Percentiles rank a stretch among this genome's conserved stretches.
These are phyloP conservation scores for Todiramphus chloris DNA, from an alignment of 2,113 vertebrate species.

Conservation along the genomic window DNA sequence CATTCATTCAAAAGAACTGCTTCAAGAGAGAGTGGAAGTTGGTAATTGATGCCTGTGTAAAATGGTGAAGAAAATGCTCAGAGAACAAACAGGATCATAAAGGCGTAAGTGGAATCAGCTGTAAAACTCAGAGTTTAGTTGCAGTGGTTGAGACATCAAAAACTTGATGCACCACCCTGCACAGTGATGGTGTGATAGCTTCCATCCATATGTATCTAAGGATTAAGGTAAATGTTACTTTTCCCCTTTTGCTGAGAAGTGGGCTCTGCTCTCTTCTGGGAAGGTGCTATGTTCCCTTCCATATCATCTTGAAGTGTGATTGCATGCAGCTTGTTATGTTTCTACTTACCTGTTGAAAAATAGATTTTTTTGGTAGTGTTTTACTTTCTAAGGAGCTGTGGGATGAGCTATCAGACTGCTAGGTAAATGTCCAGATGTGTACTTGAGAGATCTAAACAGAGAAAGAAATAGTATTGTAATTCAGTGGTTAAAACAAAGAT, in stretches of 20 bases:
- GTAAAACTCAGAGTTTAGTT: neutral
- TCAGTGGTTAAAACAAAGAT: neutral
- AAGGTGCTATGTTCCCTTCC: neutral
- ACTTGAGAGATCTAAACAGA: neutral
- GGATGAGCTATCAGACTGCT: neutral
- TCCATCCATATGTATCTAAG: neutral
- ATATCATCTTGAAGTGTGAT: neutral
- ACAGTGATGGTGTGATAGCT: neutral
- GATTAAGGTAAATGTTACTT: neutral
- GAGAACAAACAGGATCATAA: neutral
- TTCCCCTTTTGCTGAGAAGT: neutral
- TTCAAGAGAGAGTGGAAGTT: neutral
- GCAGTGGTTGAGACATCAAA: neutral
- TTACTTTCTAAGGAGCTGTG: neutral
- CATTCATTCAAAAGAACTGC: neutral
- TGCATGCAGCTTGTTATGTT: neutral
- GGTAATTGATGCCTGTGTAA: neutral
- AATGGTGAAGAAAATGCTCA: neutral
- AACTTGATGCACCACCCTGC: neutral
- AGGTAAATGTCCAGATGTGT: neutral
- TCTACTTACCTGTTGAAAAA: neutral
- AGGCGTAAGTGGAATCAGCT: neutral
- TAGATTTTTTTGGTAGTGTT: neutral
- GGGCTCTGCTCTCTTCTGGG: neutral
- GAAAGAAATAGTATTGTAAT: neutral